phyloP scores from a whole-genome alignment of 1,140 invertebrate species.

The Meloidogyne hapla region DNA sequence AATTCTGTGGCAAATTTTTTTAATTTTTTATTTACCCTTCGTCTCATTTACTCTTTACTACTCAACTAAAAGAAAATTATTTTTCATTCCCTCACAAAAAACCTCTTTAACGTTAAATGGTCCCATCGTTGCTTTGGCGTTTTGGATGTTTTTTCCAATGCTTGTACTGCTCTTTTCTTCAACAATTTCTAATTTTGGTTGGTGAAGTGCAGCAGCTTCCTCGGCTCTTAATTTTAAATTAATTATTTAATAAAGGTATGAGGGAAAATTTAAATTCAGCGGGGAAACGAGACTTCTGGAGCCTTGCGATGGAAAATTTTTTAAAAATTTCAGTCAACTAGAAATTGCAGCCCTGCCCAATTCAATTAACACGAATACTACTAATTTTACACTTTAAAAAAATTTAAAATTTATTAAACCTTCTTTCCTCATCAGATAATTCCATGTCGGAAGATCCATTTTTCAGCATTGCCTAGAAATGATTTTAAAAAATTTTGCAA shows the following conservation, averaged over 20 bases:
- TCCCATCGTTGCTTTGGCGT: not conserved
- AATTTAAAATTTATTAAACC: not conserved
- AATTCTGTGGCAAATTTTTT: conserved; percentile 5
- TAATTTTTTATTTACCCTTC: not conserved
- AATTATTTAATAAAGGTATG: no score
- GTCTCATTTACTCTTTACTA: not conserved
- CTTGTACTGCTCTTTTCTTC: not conserved
- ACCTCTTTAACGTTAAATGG: conserved; percentile 19
- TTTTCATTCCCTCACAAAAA: conserved; percentile 7
- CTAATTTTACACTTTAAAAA: no score
- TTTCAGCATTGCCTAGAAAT: not conserved
- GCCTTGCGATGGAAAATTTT: no score
- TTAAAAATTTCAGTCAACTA: no score
- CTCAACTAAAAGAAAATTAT: conserved; percentile 9
- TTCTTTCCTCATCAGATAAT: conserved; percentile 22
- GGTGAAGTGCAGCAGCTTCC: not conserved
- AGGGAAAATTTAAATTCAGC: no score
- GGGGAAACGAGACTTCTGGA: no score
- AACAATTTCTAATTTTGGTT: conserved; percentile 1
- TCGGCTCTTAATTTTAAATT: not conserved
- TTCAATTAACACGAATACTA: no score
- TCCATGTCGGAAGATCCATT: conserved; percentile 18
- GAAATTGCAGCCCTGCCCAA: no score
- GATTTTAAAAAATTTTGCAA: not conserved
- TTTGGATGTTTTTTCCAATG: not conserved